phyloP scores from a whole-genome alignment of 2,888 invertebrate genomes.

The Oligia latruncula region DNA sequence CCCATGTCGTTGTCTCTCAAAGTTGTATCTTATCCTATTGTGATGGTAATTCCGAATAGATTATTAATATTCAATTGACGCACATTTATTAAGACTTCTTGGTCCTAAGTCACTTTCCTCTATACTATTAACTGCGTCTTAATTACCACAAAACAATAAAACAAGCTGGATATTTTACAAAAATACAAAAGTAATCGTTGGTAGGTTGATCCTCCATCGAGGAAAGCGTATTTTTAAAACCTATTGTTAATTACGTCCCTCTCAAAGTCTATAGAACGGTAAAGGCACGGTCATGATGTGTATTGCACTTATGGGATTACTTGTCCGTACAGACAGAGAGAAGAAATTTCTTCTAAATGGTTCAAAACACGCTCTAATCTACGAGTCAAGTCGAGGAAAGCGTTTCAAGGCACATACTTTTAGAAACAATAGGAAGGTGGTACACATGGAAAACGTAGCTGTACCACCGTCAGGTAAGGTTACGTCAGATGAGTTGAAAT shows the following conservation, averaged over 20 bases:
- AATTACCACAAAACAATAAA: constrained; percentile 77
- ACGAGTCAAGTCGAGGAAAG: constrained; percentile 88
- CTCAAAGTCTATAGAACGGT: constrained; percentile 90
- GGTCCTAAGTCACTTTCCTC: constrained; percentile 83
- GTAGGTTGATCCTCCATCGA: constrained; percentile 78
- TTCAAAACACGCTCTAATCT: constrained; percentile 89
- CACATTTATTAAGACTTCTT: constrained; percentile 79
- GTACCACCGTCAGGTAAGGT: constrained; percentile 79
- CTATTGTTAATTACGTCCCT: constrained; percentile 90
- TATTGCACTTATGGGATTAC: constrained; percentile 89
- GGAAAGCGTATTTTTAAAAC: constrained; percentile 85
- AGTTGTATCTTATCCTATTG: constrained; percentile 84
- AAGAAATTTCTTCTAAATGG: constrained; percentile 88
- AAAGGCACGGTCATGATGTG: constrained; percentile 90
- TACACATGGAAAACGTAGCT: constrained; percentile 78
- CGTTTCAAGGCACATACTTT: constrained; percentile 90
- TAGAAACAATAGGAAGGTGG: constrained; percentile 88
- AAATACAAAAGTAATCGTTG: constrained; percentile 84
- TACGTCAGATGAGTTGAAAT: constrained; percentile 80
- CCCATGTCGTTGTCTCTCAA: constrained; percentile 85
- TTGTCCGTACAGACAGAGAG: constrained; percentile 87
- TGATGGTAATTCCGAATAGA: constrained; percentile 76
- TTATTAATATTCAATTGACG: constrained; percentile 84
- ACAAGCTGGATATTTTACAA: constrained; percentile 81
- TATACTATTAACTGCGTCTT: constrained; percentile 76